These are phyloP conservation scores for Plodia interpunctella DNA, from an alignment of 1,140 invertebrate genomes.

Conservation along the genomic window DNA sequence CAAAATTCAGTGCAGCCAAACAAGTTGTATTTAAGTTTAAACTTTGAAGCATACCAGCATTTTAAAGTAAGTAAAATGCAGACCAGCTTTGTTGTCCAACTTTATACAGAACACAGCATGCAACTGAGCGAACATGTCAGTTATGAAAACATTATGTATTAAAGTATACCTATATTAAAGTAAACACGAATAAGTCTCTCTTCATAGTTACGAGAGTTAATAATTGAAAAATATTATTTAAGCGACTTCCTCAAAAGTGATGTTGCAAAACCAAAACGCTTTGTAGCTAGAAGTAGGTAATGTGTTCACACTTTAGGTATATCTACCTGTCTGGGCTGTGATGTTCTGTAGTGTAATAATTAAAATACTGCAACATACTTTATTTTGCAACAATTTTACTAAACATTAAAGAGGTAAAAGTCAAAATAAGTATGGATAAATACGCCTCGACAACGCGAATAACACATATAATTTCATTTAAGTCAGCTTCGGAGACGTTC, in stretches of 20 bases:
- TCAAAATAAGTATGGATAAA: not conserved
- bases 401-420: no score
- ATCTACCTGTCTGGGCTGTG: no score
- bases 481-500: slow-evolving; percentile 24
- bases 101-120: not conserved
- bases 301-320: no score
- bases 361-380: no score
- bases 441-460: slow-evolving; percentile 12
- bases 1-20: slow-evolving; percentile 23
- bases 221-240: no score
- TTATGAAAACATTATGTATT: not conserved
- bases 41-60: slow-evolving; percentile 14
- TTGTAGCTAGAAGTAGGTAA: no score
- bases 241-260: no score
- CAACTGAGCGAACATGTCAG: not conserved
- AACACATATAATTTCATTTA: slow-evolving; percentile 29
- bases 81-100: slow-evolving; percentile 14
- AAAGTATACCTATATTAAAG: no score
- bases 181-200: no score
- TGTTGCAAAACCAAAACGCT: no score
- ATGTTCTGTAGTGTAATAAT: no score
- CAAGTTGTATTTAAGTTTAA: slow-evolving; percentile 18
- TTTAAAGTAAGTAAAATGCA: slow-evolving; percentile 18
- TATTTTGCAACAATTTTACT: not conserved
- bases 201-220: no score